Conservation (phyloP, 1,140 invertebrate species). For the Halictus rubicundus region DNA sequence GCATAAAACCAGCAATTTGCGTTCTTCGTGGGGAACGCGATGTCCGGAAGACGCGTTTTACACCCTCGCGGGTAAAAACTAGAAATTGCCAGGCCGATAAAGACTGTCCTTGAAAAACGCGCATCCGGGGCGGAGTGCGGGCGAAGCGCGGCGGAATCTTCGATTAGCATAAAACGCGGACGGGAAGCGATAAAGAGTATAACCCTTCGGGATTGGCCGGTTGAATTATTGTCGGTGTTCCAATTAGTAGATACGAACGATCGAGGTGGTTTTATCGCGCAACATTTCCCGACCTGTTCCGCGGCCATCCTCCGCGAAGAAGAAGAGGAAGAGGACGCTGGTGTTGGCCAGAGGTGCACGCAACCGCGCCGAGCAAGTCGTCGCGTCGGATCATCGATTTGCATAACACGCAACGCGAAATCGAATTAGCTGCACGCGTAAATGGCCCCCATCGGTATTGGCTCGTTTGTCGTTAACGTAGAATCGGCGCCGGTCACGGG, state of each 20-base stretch:
- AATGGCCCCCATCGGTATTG: conserved; percentile 10
- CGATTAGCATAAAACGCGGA: background rate
- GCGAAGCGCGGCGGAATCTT: background rate
- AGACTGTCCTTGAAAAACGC: too few species aligned
- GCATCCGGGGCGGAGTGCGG: background rate
- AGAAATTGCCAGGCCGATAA: too few species aligned
- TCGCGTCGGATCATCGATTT: conserved; percentile 37
- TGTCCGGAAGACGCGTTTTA: too few species aligned
- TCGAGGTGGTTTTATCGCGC: background rate
- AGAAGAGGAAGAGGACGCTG: too few species aligned
- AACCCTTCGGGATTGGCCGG: background rate
- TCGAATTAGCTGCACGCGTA: conserved; percentile 43
- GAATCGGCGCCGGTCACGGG: conserved; percentile 20
- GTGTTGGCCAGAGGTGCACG: too few species aligned
- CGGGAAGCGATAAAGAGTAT: background rate
- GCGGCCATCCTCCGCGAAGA: too few species aligned
- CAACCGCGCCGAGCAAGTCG: background rate
- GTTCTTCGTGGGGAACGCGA: too few species aligned
- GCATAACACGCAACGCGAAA: conserved; percentile 44
- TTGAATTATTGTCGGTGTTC: conserved; percentile 18
- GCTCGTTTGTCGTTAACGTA: conserved; percentile 35
- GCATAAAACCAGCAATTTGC: too few species aligned
- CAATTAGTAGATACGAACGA: conserved; percentile 19
- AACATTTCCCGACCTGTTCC: conserved; percentile 19
- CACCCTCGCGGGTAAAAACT: too few species aligned